Percentiles rank a stretch among this genome's conserved stretches.
Conservation (phyloP, 2,888 invertebrate species). For the Proisotoma minuta region DNA sequence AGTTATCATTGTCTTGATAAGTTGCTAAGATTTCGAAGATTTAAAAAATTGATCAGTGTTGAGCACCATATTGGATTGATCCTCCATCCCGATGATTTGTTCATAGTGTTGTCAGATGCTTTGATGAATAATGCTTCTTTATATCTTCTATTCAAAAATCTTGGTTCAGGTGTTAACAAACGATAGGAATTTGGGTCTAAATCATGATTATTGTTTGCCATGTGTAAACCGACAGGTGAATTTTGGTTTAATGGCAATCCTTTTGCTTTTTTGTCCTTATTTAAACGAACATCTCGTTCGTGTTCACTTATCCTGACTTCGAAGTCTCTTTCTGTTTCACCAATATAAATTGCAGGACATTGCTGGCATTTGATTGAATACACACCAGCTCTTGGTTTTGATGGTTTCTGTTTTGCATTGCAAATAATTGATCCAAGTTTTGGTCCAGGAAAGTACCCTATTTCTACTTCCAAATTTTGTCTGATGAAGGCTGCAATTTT, state of each 20-base stretch:
- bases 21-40: too few relatives aligned
- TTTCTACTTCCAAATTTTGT: background rate
- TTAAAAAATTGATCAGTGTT: background rate
- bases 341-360: constrained; percentile 4
- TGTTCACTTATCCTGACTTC: background rate
- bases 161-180: background rate
- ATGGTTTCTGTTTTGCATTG: constrained; percentile 4
- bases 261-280: background rate
- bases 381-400: background rate
- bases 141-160: background rate
- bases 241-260: too few relatives aligned
- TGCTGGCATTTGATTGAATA: background rate
- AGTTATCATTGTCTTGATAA: too few relatives aligned
- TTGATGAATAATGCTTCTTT: constrained; percentile 2
- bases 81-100: background rate
- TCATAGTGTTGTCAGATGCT: background rate
- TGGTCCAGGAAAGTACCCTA: constrained; percentile 7
- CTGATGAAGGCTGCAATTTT: background rate
- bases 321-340: background rate
- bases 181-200: background rate
- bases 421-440: constrained; percentile 7
- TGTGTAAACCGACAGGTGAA: background rate
- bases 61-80: constrained; percentile 2
- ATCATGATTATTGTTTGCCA: background rate
- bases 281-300: background rate